phyloP scores from a whole-genome alignment of 2,113 vertebrate species.

The Anseranas semipalmata region DNA sequence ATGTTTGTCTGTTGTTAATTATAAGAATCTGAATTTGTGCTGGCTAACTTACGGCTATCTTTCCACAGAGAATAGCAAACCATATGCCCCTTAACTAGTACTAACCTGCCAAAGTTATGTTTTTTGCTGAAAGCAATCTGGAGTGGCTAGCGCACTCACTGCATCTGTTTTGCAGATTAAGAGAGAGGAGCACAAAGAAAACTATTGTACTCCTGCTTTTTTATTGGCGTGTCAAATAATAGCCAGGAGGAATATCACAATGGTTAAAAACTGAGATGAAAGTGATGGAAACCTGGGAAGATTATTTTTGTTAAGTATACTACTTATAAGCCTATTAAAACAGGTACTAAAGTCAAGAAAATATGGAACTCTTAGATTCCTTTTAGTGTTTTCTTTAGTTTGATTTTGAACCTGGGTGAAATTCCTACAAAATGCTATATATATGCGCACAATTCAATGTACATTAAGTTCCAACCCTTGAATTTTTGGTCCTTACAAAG shows the following conservation, averaged over 20 bases:
- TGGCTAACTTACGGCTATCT: constrained; percentile 49
- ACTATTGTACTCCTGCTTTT: not conserved
- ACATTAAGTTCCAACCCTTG: not conserved
- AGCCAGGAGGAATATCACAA: not conserved
- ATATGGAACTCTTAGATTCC: not conserved
- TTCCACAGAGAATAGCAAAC: constrained; percentile 42
- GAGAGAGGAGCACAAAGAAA: constrained; percentile 37
- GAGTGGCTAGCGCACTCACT: not conserved
- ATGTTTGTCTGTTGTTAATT: constrained; percentile 45
- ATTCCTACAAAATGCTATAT: not conserved
- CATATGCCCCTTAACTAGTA: not conserved
- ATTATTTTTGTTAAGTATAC: not conserved
- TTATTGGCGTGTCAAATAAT: not conserved
- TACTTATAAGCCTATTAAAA: not conserved
- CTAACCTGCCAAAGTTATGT: constrained; percentile 42
- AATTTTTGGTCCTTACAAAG: not conserved
- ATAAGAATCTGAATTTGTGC: constrained; percentile 25
- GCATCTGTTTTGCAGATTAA: constrained; percentile 66
- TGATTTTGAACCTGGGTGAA: not conserved
- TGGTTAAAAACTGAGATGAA: not conserved
- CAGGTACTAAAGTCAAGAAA: not conserved
- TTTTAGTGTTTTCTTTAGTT: not conserved
- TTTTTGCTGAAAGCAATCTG: constrained; percentile 13
- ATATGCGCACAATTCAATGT: not conserved
- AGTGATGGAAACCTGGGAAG: not conserved